Base-by-base conservation (phyloP, 2,113 vertebrate genomes). In the Tetrax tetrax region DNA sequence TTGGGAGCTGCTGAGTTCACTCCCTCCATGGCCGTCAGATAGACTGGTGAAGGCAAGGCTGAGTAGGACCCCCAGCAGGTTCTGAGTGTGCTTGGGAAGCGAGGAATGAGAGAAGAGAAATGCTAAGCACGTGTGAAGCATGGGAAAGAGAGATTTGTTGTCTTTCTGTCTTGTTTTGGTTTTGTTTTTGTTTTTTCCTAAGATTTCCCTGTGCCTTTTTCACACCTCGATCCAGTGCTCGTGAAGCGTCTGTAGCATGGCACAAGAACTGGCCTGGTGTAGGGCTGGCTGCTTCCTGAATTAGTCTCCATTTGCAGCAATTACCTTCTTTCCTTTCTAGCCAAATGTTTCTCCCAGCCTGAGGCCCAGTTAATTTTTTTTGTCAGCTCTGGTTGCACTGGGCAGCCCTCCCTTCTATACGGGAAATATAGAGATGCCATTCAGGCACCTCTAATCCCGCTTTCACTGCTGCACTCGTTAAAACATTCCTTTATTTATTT, bases 401-500 rank as follows among this genome's bases (percentile, higher is more conserved):
- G 90, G 93, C 81, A 5, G 94, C 81, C 57, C 95, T 97, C 78
- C 93, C 89, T 97, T 95, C 90, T 75, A 91, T 93, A 87, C 28
- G 85, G 96, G 89, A 96, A 97, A 95, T 77, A 93, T 95, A 95
- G 97, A 96, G 96, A 95, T 97, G 95, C 93, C 83, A 94, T 97
- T 97, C 96, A 96, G 91, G 87, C 83, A 70, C 87, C 85, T 95
- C 86, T 97, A 93, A 94, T 96, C 95, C 96, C 0, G 6, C 95
- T 96, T 96, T 95, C 92, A 90, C 89, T 95, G 95, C 92, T 92
- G 89, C 47, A 24, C 86, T 97, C 95, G 77, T 97, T 97, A 97
- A 97, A 96, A 97, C 91, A 93, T 90, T 94, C 96, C 93, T 95
- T 90, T 97, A 95, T 96, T 97, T 97, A 94, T 94, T 97, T 97